Evolutionary conservation across 1,140 invertebrate species (phyloP), one percentile per base, ranked within the genome.

Genomic region (Neodiprion lecontei): DNA sequence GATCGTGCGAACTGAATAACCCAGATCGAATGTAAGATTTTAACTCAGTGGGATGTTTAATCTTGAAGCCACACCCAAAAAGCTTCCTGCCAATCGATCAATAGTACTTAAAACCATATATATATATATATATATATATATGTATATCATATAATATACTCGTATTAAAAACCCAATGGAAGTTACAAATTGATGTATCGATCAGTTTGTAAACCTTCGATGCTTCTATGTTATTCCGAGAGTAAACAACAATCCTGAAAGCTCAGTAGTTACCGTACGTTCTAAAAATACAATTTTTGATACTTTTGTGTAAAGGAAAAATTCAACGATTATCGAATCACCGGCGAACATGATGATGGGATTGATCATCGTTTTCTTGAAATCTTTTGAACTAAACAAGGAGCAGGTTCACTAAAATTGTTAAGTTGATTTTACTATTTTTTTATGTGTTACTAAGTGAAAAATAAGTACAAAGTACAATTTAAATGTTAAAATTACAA

Each of bases 21-120:
- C 28, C 28, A 40, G 28, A 40, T 40, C 28, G n/a, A 61, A 61
- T 61, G 4, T 61, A 61, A 61, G 53, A 61, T 61, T 61, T 61
- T 61, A 61, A 61, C 53, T 61, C 11, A 40, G 28, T 61, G 53
- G 11, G n/a, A 61, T 14, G 53, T 61, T 61, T 61, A 61, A 61
- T 61, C 53, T 61, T 61, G 53, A 17, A 61, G 53, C 53, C 53
- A 61, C 53, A 76, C 47, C 47, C 23, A 74, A 23, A 66, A 50
- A 68, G 50, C 65, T 70, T 21, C 4, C 75, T 69, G 78, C 78
- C 40, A 81, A 73, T 21, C 53, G 53, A 61, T 61, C 53, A 61
- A 61, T 61, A 61, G 53, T 61, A 61, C 53, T 61, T 61, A 61
- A 61, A 61, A 61, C 53, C 53, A 8, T 61, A 61, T 61, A 61